Base-by-base conservation (phyloP, 2,888 invertebrate genomes). In the Trichopria drosophilae region DNA sequence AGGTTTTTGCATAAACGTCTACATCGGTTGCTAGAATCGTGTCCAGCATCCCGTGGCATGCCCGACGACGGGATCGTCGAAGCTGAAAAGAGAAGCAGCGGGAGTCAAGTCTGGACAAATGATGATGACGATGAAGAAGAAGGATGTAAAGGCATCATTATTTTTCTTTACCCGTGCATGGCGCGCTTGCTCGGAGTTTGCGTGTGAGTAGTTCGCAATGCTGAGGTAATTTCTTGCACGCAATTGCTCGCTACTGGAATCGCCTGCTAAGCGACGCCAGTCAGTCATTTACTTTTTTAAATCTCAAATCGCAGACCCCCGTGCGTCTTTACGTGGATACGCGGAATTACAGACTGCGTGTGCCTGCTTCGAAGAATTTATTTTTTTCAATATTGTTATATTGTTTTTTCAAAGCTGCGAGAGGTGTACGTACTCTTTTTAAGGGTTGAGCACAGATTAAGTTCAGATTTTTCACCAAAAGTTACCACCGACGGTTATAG, bases 211-310 rank as follows among this genome's bases (percentile, higher is more conserved):
- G 64, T 61, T 62, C 66, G n/a, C n/a, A n/a, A 71, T 68, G 67
- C 59, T 66, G 64, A 64, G 28, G 72, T 67, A 72, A 73, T 73
- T 73, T 73, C 68, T 73, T 67, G 73, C 73, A 73, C 72, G 73
- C 73, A 67, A 73, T 72, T 69, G 67, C 64, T 66, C 67, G 71
- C 73, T 72, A 72, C 71, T 69, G 71, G 72, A 71, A 72, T 71
- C 69, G 66, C 67, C 67, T 66, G 68, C 66, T 67, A 68, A 68
- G 68, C 66, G 69, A 71, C 71, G 69, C 70, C 69, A 66, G 65
- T 67, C 68, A 68, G 65, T 68, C 69, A 68, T 70, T 71, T 70
- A 65, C 63, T 69, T 69, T 67, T 71, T n/a, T 64, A 68, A 69
- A 69, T 67, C 65, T 44, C n/a, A n/a, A 40, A 37, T 19, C 51